Evolutionary conservation across 1,140 invertebrate species (phyloP).

Genomic region (Ceratina calcarata): DNA sequence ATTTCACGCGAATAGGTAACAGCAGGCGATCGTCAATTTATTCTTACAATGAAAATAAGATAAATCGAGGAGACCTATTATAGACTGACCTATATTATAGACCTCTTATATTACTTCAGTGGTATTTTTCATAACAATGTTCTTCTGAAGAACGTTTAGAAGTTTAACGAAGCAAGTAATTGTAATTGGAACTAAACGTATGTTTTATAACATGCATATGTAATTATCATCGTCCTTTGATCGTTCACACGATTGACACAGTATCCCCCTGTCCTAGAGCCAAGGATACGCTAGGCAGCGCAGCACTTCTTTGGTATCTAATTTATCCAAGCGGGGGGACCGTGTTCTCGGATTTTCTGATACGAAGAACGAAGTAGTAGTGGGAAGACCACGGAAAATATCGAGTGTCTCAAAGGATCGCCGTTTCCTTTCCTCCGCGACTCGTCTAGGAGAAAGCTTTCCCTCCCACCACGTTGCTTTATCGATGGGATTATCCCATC

Average conservation of each 20-base stretch:
- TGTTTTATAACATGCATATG: too few relatives aligned
- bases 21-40: not conserved
- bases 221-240: too few relatives aligned
- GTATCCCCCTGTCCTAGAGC: constrained; percentile 24
- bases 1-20: constrained; percentile 44
- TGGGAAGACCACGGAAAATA: constrained; percentile 37
- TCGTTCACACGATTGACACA: constrained; percentile 30
- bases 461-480: not conserved
- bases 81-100: too few relatives aligned
- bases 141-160: too few relatives aligned
- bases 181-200: too few relatives aligned
- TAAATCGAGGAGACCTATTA: not conserved
- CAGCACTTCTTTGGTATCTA: constrained; percentile 48
- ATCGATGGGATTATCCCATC: constrained; percentile 21
- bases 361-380: constrained; percentile 9
- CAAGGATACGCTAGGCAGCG: constrained; percentile 40
- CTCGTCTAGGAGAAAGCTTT: not conserved
- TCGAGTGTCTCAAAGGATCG: constrained; percentile 51
- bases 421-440: constrained; percentile 20
- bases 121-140: too few relatives aligned
- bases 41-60: not conserved
- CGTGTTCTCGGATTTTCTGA: constrained; percentile 48
- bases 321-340: constrained; percentile 36
- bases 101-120: too few relatives aligned
- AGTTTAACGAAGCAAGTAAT: too few relatives aligned